Evolutionary conservation across 2,888 invertebrate species (phyloP).

Genomic region (Pocota personata): DNA sequence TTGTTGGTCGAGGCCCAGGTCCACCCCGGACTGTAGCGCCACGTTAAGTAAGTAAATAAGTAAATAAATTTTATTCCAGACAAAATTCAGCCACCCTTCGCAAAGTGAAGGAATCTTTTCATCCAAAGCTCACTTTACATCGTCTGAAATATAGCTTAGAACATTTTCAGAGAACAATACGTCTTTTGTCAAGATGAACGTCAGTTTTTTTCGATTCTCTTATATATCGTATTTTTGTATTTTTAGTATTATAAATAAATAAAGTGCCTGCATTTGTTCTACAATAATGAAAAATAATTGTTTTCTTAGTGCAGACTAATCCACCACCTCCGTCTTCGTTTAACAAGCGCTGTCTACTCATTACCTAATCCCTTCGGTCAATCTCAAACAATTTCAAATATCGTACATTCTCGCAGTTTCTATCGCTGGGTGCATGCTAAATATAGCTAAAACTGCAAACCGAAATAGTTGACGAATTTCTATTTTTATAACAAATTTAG

Average conservation of each 20-base stretch:
- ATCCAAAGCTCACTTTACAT: too few relatives aligned
- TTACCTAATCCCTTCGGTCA: conserved; percentile 6
- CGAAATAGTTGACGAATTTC: conserved; percentile 55
- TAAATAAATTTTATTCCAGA: too few relatives aligned
- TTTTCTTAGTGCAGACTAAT: neutral
- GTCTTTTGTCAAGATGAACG: neutral
- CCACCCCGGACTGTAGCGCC: too few relatives aligned
- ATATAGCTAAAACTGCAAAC: conserved; percentile 37
- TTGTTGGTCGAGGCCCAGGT: too few relatives aligned
- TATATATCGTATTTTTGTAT: neutral
- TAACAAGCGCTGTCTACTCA: neutral
- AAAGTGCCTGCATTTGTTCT: neutral
- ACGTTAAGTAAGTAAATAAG: too few relatives aligned
- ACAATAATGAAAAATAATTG: neutral
- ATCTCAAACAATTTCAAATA: conserved; percentile 21
- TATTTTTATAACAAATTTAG: conserved; percentile 37
- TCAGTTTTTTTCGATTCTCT: neutral
- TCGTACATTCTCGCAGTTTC: conserved; percentile 33
- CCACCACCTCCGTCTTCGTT: neutral
- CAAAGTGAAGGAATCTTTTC: too few relatives aligned
- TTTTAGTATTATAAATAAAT: neutral
- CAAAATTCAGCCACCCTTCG: too few relatives aligned
- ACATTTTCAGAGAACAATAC: neutral
- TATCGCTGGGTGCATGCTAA: conserved; percentile 44
- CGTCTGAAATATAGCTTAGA: too few relatives aligned